phyloP scores from a whole-genome alignment of 1,140 invertebrate genomes.

The Dendrolimus punctatus region DNA sequence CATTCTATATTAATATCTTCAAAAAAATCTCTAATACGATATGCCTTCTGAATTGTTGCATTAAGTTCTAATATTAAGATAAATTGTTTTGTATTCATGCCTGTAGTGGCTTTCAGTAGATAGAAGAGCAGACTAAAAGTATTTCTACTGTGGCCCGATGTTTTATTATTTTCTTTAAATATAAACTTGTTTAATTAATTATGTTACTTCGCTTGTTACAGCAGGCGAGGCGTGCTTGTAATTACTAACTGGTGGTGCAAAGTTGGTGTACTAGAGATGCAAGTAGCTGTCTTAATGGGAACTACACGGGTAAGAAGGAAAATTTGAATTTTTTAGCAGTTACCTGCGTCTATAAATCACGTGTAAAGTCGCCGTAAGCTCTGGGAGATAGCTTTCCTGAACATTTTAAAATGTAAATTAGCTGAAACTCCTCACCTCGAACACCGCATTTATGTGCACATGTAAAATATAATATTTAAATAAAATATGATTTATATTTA shows the following conservation, averaged over 20 bases:
- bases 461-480: background rate
- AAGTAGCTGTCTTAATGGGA: slow-evolving; percentile 10
- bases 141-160: too few relatives aligned
- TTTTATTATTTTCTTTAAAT: too few relatives aligned
- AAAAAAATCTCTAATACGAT: too few relatives aligned
- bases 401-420: slow-evolving; percentile 68
- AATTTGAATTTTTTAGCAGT: slow-evolving; percentile 68
- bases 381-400: slow-evolving; percentile 37
- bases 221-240: slow-evolving; percentile 8
- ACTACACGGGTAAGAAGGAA: slow-evolving; percentile 30
- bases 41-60: too few relatives aligned
- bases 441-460: background rate
- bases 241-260: slow-evolving; percentile 40
- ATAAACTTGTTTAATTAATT: too few relatives aligned
- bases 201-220: too few relatives aligned
- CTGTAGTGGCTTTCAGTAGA: too few relatives aligned
- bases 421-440: slow-evolving; percentile 21
- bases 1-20: too few relatives aligned
- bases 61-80: too few relatives aligned
- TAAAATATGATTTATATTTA: too few relatives aligned
- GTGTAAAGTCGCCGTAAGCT: slow-evolving; percentile 57
- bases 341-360: slow-evolving; percentile 67
- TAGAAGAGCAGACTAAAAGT: too few relatives aligned
- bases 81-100: too few relatives aligned
- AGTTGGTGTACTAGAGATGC: slow-evolving; percentile 22